phyloP scores from a whole-genome alignment of 2,113 vertebrate genomes.

The Anguilla rostrata region DNA sequence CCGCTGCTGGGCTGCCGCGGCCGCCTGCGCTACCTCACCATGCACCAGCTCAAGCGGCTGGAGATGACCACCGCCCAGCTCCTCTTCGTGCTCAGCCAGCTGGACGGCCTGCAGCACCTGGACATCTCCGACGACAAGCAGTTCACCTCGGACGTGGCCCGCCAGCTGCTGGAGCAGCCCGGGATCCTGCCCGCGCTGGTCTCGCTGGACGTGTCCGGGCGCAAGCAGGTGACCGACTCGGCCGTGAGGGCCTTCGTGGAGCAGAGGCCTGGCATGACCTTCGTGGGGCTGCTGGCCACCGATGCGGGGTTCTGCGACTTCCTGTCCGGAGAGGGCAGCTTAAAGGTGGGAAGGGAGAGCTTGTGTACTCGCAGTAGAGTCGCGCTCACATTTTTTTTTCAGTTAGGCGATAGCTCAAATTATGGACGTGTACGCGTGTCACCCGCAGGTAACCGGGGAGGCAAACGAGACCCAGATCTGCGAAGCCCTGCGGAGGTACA shows the following conservation, averaged over 20 bases:
- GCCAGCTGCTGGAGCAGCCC: constrained; percentile 86
- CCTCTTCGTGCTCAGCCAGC: constrained; percentile 86
- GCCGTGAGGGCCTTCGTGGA: constrained; percentile 87
- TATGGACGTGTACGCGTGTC: constrained; percentile 11
- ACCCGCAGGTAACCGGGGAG: constrained; percentile 88
- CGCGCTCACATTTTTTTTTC: background rate
- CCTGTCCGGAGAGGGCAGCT: constrained; percentile 86
- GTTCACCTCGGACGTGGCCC: constrained; percentile 96
- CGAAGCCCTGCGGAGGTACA: constrained; percentile 91
- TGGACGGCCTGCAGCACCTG: constrained; percentile 86
- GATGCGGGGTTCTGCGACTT: constrained; percentile 95
- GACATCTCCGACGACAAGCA: constrained; percentile 99
- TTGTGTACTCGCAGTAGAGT: background rate
- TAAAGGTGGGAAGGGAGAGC: constrained; percentile 75
- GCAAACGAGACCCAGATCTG: constrained; percentile 96
- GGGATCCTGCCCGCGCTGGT: constrained; percentile 85
- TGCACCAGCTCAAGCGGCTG: constrained; percentile 97
- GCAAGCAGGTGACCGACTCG: constrained; percentile 92
- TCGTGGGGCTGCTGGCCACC: constrained; percentile 92
- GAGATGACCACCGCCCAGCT: constrained; percentile 97
- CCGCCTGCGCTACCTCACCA: constrained; percentile 88
- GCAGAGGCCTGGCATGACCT: constrained; percentile 92
- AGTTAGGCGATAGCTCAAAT: background rate
- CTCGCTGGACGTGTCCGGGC: constrained; percentile 92
- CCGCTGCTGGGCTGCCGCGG: constrained; percentile 87